Evolutionary conservation across 2,113 vertebrate species (phyloP).

Genomic region (Albula goreensis): DNA sequence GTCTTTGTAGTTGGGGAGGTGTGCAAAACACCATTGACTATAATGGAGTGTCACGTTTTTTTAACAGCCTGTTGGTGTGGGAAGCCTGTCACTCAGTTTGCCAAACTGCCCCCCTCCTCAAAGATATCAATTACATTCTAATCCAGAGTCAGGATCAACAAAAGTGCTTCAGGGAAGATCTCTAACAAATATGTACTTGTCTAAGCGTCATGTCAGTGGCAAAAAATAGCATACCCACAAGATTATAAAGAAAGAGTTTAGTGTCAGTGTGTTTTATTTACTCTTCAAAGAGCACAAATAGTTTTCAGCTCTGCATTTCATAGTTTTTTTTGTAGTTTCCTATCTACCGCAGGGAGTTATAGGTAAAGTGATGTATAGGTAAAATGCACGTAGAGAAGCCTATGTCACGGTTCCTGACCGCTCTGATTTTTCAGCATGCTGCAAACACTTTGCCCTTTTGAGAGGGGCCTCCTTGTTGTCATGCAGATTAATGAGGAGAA

Average conservation of each 20-base stretch:
- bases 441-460: neutral
- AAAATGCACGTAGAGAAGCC: neutral
- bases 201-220: neutral
- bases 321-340: neutral
- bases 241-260: neutral
- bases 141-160: neutral
- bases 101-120: neutral
- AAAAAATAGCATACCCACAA: neutral
- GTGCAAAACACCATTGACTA: no score
- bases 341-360: neutral
- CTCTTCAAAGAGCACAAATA: neutral
- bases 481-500: slow-evolving; percentile 28
- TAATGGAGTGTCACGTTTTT: no score
- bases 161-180: neutral
- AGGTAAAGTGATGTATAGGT: neutral
- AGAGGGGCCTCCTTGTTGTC: slow-evolving; percentile 26
- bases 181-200: neutral
- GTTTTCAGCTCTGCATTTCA: neutral
- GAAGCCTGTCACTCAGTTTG: no score
- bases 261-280: neutral
- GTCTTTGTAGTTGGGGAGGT: neutral
- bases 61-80: no score
- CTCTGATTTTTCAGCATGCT: neutral
- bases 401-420: neutral
- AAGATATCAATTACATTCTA: neutral